Base-by-base conservation (phyloP, 2,888 invertebrate species). In the Odontocolon sp. region DNA sequence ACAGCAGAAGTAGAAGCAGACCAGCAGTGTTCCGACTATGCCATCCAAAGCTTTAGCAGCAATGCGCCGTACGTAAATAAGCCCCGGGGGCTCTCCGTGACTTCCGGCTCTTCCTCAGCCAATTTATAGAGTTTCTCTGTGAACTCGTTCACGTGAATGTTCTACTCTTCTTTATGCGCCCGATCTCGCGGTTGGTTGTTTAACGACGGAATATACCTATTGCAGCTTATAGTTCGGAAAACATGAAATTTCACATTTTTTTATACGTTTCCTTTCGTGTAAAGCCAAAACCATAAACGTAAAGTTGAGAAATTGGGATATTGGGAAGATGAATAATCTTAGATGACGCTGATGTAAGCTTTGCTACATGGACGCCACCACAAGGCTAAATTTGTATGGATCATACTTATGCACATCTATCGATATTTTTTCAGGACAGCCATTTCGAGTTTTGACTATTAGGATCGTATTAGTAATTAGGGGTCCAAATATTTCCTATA, bases 21-120 rank as follows among this genome's bases (percentile, higher is more conserved):
- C 36, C 61, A 73, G 67, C 73, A 67, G 73, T 67, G 73, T 59
- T 59, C 72, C 50, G 66, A 80, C 84, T 74, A 67, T 79, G 80
- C 68, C 78, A 80, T 70, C 76, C 78, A 40, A 59, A 59, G 31
- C 54, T 54, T 52, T 26, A 18, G 14, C 52, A 21, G 38, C 79
- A 73, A 68, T 54, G 18, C 70, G 61, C 74, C 76, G 71, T 78
- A 77, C 81, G 77, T 84, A 85, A 85, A 84, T 83, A 84, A 85
- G 80, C 63, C 42, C 52, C 79, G 68, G 71, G 56, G 36, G 67
- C 36, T 45, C 61, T 54, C 50, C 38, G 45, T 50, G 79, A 71
- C 57, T 50, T 72, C 36, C 54, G 16, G 26, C 54, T 47, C 45
- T 63, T 71, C 54, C 45, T 42, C 26, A 33, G 21, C 42, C 63